A percentile compares a stretch with the other conserved stretches of the same genome.
Conservation (phyloP, 2,888 invertebrate genomes). For the Thymelicus sylvestris region DNA sequence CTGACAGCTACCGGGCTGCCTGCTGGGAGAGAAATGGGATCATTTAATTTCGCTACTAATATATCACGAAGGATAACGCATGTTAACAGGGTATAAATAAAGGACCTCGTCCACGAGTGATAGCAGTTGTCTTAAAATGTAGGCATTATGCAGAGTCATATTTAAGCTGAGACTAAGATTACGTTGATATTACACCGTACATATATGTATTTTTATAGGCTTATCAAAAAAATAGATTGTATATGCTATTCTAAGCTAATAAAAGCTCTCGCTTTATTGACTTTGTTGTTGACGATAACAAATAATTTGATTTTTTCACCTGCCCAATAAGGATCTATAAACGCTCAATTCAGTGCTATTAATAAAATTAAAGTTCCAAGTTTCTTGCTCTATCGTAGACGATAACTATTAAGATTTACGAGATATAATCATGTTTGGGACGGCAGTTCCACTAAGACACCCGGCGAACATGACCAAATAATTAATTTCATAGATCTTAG, state of each 20-base stretch:
- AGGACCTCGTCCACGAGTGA: background rate
- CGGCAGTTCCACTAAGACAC: background rate
- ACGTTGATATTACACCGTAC: no score
- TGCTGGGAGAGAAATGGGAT: constrained; percentile 40
- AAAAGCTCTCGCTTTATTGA: no score
- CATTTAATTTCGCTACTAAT: constrained; percentile 26
- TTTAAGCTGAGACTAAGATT: no score
- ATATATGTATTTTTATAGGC: no score
- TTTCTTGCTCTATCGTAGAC: constrained; percentile 6
- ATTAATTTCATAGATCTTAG: constrained; percentile 7
- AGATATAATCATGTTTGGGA: constrained; percentile 6
- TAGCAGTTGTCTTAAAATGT: background rate
- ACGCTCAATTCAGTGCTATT: background rate
- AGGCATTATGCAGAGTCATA: background rate
- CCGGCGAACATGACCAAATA: background rate
- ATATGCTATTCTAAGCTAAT: no score
- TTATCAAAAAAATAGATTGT: no score
- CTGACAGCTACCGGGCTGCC: constrained; percentile 61
- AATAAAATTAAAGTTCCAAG: background rate
- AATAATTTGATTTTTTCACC: no score
- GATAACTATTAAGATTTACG: background rate
- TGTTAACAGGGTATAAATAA: background rate
- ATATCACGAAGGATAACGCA: constrained; percentile 24
- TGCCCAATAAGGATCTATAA: background rate
- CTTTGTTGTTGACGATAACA: no score